Evolutionary conservation across 1,140 invertebrate genomes (phyloP), one percentile per base, ranked within the genome.

Genomic region (Drosophila biarmipes): DNA sequence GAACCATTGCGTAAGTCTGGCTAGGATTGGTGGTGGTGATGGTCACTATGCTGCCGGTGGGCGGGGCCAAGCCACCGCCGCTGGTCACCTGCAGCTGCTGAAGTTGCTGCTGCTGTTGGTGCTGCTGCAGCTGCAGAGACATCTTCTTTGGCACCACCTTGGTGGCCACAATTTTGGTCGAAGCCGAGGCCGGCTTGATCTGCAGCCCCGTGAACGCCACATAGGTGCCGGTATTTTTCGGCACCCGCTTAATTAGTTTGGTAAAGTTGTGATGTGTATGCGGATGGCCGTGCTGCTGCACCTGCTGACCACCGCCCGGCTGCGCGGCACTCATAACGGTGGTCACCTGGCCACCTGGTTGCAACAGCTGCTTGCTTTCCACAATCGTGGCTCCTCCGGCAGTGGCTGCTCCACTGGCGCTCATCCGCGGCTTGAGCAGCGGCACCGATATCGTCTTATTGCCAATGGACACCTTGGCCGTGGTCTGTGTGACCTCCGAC

Each of bases 381-480:
- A 87, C 84, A 24, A 87, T 87, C 2, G 82, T 87, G 2, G 85
- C 84, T 14, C 75, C 69, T 11, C 79, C 87, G 0, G 82, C 82
- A 0, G 78, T 80, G 14, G 75, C 73, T 43, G 66, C 78, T 5
- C 68, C 73, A 24, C 69, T 72, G 38, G 74, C 55, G 42, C 61
- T 89, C 24, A 90, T 78, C 6, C 85, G 73, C 40, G 92, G 93
- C 72, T 94, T 94, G n/a, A 94, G 77, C 38, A 94, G 91, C 7
- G 94, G 94, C 31, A 94, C 94, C 11, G 94, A 94, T 63, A 94
- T 94, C 15, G 93, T 94, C 74, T 94, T 93, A 76, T 94, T 94
- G 11, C 93, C 94, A 54, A 94, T 94, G 4, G 94, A 94, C 14
- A 94, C 94, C 21, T 92, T 92, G 27, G 91, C 91, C 51, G 91